Conservation (phyloP, 2,888 invertebrate genomes). For the Tachina grossa region DNA sequence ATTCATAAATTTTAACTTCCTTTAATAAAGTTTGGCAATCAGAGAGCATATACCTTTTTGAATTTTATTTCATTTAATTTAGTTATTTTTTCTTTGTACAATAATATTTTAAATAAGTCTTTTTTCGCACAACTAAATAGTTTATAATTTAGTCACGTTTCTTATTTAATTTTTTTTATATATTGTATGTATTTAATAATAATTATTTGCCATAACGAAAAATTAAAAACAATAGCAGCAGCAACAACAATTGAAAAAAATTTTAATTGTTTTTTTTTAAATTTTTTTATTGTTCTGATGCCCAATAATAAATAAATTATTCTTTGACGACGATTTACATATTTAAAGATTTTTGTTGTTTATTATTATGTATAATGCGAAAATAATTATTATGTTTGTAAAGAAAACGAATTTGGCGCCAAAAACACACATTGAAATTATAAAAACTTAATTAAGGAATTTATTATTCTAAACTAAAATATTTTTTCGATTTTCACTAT, state of each 20-base stretch:
- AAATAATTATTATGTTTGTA: slow-evolving; percentile 37
- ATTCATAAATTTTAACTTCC: background rate
- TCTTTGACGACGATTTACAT: slow-evolving; percentile 20
- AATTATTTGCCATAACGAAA: slow-evolving; percentile 32
- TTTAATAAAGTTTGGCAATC: background rate
- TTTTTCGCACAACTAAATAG: slow-evolving; percentile 1
- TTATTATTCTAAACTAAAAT: background rate
- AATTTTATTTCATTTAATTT: background rate
- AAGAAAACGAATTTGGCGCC: slow-evolving; percentile 29
- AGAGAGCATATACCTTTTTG: background rate
- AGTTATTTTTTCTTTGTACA: slow-evolving; percentile 10
- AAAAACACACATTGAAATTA: background rate
- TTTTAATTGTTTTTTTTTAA: slow-evolving; percentile 43
- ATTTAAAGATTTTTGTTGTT: slow-evolving; percentile 21
- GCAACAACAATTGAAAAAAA: slow-evolving; percentile 23
- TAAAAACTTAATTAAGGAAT: background rate
- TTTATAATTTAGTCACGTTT: slow-evolving; percentile 69
- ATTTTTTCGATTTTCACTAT: background rate
- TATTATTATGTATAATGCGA: slow-evolving; percentile 23
- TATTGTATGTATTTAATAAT: slow-evolving; percentile 11
- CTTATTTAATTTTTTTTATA: slow-evolving; percentile 24
- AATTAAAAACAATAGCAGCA: slow-evolving; percentile 25
- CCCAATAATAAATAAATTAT: slow-evolving; percentile 38
- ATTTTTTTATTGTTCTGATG: slow-evolving; percentile 33
- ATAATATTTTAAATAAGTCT: background rate